phyloP scores from a whole-genome alignment of 2,888 invertebrate species.

The Trichopria drosophilae region DNA sequence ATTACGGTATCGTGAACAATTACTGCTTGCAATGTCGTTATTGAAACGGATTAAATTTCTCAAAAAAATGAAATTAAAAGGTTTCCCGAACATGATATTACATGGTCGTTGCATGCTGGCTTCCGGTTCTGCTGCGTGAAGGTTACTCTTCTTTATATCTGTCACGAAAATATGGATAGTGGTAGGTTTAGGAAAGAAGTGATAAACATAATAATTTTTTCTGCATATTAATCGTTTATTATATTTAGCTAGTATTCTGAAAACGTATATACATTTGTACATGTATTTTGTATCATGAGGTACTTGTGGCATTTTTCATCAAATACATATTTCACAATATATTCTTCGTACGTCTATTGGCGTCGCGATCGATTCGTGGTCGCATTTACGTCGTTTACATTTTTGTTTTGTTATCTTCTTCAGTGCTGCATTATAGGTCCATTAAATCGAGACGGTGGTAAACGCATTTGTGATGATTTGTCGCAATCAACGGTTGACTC shows the following conservation, averaged over 20 bases:
- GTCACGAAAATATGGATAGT: no score
- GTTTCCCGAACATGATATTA: no score
- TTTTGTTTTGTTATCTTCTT: slow-evolving; percentile 23
- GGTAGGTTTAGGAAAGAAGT: no score
- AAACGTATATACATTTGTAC: slow-evolving; percentile 59
- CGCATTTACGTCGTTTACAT: slow-evolving; percentile 30
- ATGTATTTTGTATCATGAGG: slow-evolving; percentile 58
- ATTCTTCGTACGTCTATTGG: slow-evolving; percentile 25
- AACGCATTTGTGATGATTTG: no score
- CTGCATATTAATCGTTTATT: slow-evolving; percentile 55
- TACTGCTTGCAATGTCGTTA: no score
- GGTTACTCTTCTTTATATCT: no score
- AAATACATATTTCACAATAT: slow-evolving; percentile 49
- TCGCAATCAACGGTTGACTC: no score
- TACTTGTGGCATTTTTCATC: slow-evolving; percentile 54
- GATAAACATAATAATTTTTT: slow-evolving; percentile 5
- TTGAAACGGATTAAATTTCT: no score
- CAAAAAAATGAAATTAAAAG: no score
- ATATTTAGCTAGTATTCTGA: slow-evolving; percentile 56
- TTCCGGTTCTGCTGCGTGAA: no score
- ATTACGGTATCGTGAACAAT: no score
- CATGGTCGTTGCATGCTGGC: no score
- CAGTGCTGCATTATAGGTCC: slow-evolving; percentile 14
- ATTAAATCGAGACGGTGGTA: slow-evolving; percentile 17
- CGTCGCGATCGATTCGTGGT: slow-evolving; percentile 20